Conservation (phyloP, 2,888 invertebrate species). For the Drosophila nr. perissopoda region DNA sequence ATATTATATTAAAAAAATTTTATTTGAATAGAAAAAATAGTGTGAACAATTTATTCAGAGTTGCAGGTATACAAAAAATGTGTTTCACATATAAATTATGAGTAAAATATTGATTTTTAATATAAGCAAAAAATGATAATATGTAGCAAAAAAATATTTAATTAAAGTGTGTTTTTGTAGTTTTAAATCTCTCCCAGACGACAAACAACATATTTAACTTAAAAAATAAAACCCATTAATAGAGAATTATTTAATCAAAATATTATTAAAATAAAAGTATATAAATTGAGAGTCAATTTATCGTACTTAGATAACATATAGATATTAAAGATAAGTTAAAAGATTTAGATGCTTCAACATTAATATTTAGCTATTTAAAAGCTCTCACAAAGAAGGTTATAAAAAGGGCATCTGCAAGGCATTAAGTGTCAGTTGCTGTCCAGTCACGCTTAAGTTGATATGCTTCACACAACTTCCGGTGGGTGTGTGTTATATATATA, state of each 20-base stretch:
- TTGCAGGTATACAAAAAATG: no score
- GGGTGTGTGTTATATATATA: neutral
- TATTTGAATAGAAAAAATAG: no score
- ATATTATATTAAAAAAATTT: no score
- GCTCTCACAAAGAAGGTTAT: neutral
- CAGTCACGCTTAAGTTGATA: slow-evolving; percentile 6
- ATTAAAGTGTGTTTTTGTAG: neutral
- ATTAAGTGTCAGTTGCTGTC: neutral
- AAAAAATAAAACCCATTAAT: neutral
- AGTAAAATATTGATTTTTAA: no score
- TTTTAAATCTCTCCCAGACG: neutral
- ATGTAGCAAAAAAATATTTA: neutral
- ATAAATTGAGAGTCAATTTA: neutral
- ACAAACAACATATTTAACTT: neutral
- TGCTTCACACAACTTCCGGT: slow-evolving; percentile 10
- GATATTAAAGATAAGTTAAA: neutral
- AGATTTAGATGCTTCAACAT: neutral
- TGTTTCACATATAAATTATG: no score
- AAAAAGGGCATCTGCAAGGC: neutral
- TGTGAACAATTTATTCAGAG: no score
- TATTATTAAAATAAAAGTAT: neutral
- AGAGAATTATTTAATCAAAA: neutral
- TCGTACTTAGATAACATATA: neutral
- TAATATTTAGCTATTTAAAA: neutral
- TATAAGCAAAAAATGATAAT: neutral